Base-by-base conservation (phyloP, 2,888 invertebrate genomes). In the Idaea aversata region DNA sequence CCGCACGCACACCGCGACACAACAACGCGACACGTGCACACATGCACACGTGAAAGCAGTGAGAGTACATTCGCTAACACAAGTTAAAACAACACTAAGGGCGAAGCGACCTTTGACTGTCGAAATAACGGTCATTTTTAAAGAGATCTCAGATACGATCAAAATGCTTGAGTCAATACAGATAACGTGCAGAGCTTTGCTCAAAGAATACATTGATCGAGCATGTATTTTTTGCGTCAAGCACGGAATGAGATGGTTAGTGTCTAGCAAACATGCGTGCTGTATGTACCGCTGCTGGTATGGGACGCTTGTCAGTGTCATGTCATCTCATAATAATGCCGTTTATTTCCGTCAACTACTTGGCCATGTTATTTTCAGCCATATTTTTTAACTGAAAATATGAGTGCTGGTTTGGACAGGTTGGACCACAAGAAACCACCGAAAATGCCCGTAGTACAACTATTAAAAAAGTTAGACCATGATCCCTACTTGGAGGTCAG, bases 21-120 rank as follows among this genome's bases (percentile, higher is more conserved):
- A 16, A 59, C 59, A 59, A 13, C 58, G 16, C 67, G 58, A 61
- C 67, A 66, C 72, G 72, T 80, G 64, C 80, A 82, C 85, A 76
- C 84, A 75, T 59, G 36, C 71, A 73, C 70, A 77, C 80, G 87
- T 84, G 90, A 91, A 92, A 91, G 91, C 85, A 88, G 91, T 88
- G 90, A 91, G 90, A 91, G 91, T 91, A 91, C 88, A 86, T 77
- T 87, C 88, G 85, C 80, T 79, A 67, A 63, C 80, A 73, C 73
- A 74, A 73, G 63, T 62, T 63, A 57, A 57, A 59, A 59, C 58
- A 59, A 16, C 59, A 34, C 34, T 59, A 62, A 36, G 15, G 15
- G 36, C 64, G 62, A 64, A 67, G 59, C 64, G 47, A 47, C 47
- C 47, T 7, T 7, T 13, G 47, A 47, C 47, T 47, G 47, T 47